Base-by-base conservation (phyloP, 2,888 invertebrate species). In the Vanessa cardui region DNA sequence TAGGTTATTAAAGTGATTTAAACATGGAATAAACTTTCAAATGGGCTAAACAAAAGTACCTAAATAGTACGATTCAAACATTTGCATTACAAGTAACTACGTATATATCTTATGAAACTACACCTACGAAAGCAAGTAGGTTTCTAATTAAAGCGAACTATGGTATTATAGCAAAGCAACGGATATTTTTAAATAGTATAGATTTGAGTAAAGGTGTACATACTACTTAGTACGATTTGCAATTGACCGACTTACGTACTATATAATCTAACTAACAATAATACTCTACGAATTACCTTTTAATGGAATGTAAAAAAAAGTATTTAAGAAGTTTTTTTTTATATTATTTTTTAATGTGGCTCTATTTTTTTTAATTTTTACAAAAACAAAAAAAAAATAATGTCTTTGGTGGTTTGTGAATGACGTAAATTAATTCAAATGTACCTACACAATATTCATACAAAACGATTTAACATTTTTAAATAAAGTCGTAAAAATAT, bases 191-290 rank as follows among this genome's bases (percentile, higher is more conserved):
- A 78, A 72, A 67, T 69, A 76, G 84, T 80, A 78, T 80, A 82
- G 78, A 81, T 80, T 82, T 81, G 80, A 84, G 80, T 83, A 81
- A 80, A 84, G 80, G 79, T 84, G 77, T 68, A 72, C 62, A 69
- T 68, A 74, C 67, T 72, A 73, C 69, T 71, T 81, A 83, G 77
- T 82, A 83, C 79, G 77, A 80, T 80, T 85, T 81, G 83, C 85
- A 91, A 91, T 91, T 91, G 90, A 91, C 90, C 81, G 85, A 87
- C 85, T 89, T 88, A 90, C 84, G 85, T 84, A 78, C 86, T 89
- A 88, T 77, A 73, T 75, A 39, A 12, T 39, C 83, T 88, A 87
- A 77, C 62, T 80, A 80, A 73, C 63, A 56, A 69, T 64, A 65
- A 61, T 60, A 64, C 56, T 49, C 63, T 68, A 68, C 56, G 18